phyloP scores from a whole-genome alignment of 2,113 vertebrate species.

The Psittacula cyanocephala region DNA sequence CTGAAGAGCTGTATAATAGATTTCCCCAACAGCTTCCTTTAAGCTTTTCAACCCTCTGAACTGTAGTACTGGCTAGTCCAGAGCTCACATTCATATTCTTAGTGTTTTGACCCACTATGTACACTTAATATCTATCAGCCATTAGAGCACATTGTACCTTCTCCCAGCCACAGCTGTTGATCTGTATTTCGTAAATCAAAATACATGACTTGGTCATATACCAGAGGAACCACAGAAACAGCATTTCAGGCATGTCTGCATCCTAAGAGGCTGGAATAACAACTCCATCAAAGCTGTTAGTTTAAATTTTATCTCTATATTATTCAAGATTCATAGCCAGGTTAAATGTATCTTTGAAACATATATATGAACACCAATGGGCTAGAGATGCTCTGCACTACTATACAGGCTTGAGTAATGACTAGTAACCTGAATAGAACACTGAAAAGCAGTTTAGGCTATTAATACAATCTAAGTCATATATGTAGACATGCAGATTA shows the following conservation, averaged over 20 bases:
- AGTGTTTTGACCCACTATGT: not conserved
- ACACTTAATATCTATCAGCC: not conserved
- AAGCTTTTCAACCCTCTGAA: not conserved
- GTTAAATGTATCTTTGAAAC: not conserved
- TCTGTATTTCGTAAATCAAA: not conserved
- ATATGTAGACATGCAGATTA: not conserved
- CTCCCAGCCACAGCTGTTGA: not conserved
- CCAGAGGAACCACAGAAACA: not conserved
- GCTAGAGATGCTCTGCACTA: not conserved
- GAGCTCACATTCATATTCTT: not conserved
- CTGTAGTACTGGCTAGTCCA: not conserved
- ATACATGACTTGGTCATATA: not conserved
- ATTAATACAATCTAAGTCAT: not conserved
- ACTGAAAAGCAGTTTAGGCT: not conserved
- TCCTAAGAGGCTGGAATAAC: not conserved
- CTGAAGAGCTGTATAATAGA: not conserved
- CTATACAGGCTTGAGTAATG: not conserved
- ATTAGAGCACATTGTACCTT: not conserved
- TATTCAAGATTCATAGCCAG: not conserved
- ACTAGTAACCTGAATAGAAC: not conserved
- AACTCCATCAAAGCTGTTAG: not conserved
- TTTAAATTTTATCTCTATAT: not conserved
- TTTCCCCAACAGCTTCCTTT: not conserved
- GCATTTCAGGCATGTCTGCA: not conserved
- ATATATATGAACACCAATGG: not conserved